Conservation (phyloP, 2,797 vertebrate genomes). For the Eospalax fontanierii region DNA sequence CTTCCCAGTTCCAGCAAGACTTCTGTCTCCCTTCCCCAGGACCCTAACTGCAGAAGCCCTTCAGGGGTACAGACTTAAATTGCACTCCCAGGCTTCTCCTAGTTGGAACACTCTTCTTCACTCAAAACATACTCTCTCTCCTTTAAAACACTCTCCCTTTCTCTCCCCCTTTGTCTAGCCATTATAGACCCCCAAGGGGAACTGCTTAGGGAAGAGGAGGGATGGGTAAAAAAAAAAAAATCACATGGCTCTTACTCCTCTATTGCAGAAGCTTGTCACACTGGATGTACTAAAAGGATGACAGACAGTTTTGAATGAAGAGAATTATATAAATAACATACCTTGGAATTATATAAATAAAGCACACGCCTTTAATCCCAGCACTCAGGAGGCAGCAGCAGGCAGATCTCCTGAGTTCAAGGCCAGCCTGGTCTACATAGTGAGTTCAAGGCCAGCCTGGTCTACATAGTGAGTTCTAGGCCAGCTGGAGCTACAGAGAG, state of each 20-base stretch:
- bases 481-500: no score
- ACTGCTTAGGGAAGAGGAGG: not conserved
- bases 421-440: no score
- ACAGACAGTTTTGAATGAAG: not conserved
- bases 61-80: not conserved
- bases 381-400: no score
- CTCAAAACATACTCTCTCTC: not conserved
- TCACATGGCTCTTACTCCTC: not conserved
- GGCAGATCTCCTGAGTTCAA: no score
- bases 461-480: no score
- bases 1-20: not conserved
- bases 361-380: no score
- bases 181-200: no score
- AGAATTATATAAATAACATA: not conserved
- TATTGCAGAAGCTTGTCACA: not conserved
- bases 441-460: no score
- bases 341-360: no score
- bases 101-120: not conserved
- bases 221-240: not conserved
- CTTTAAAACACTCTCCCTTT: no score
- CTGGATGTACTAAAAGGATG: not conserved
- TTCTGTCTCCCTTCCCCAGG: not conserved
- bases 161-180: no score
- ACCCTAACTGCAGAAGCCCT: not conserved
- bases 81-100: not conserved